phyloP scores from a whole-genome alignment of 1,140 invertebrate species.

The Idris sp. region DNA sequence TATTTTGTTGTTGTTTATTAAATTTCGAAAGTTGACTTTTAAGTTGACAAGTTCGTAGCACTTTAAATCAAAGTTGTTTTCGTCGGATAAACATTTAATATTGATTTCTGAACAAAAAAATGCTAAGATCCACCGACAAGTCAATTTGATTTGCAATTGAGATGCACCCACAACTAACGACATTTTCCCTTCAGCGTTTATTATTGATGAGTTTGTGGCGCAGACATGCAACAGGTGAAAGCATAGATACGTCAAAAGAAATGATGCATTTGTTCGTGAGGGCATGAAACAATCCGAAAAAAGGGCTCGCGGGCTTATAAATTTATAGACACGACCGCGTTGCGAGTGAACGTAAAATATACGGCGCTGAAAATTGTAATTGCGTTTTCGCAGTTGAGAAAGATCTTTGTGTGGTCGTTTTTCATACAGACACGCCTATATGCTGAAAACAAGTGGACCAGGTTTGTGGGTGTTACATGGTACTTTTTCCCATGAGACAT shows the following conservation, averaged over 20 bases:
- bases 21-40: neutral
- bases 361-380: no score
- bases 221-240: conserved; percentile 56
- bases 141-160: conserved; percentile 52
- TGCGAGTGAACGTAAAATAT: no score
- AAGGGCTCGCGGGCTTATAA: no score
- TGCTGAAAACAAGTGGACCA: no score
- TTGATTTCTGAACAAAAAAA: conserved; percentile 23
- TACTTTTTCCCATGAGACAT: no score
- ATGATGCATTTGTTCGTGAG: conserved; percentile 40
- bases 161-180: conserved; percentile 27
- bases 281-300: no score
- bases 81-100: neutral
- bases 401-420: no score
- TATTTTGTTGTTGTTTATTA: neutral
- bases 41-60: neutral
- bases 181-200: conserved; percentile 37
- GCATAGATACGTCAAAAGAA: conserved; percentile 12
- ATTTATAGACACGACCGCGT: no score
- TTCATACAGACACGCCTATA: no score
- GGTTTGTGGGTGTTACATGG: no score
- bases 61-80: neutral
- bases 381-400: no score
- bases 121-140: conserved; percentile 30
- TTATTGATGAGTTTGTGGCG: conserved; percentile 49